Conservation (phyloP, 2,888 invertebrate species). For the Clivina fossor region DNA sequence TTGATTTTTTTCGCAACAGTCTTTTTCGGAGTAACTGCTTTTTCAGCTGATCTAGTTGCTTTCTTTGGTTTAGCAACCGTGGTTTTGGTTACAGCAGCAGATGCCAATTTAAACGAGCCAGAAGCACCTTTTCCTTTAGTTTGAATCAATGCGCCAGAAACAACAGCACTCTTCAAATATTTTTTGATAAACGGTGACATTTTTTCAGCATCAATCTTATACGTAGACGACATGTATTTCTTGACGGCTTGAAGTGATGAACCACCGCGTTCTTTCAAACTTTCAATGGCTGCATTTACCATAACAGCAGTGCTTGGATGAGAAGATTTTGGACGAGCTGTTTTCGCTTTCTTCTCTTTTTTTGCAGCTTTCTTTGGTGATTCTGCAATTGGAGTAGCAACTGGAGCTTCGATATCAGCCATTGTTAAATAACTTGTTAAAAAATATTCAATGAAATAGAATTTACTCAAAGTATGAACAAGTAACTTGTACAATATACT, state of each 20-base stretch:
- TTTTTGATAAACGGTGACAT: slow-evolving; percentile 62
- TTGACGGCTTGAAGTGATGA: slow-evolving; percentile 62
- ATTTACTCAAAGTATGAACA: too few species aligned
- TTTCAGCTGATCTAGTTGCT: slow-evolving; percentile 42
- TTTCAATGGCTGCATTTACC: slow-evolving; percentile 60
- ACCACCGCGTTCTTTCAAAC: slow-evolving; percentile 60
- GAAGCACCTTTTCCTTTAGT: slow-evolving; percentile 61
- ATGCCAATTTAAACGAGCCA: slow-evolving; percentile 56
- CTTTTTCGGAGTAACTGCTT: slow-evolving; percentile 38
- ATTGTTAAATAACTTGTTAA: slow-evolving; percentile 6
- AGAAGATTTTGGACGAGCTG: slow-evolving; percentile 43
- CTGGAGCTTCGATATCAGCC: slow-evolving; percentile 21
- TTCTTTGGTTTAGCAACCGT: slow-evolving; percentile 38
- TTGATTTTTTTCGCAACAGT: slow-evolving; percentile 38
- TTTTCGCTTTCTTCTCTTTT: slow-evolving; percentile 47
- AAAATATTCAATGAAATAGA: neutral
- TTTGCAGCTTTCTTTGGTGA: slow-evolving; percentile 26
- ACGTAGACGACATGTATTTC: slow-evolving; percentile 62
- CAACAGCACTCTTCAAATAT: slow-evolving; percentile 61
- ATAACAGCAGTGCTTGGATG: slow-evolving; percentile 59
- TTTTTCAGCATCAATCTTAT: slow-evolving; percentile 63
- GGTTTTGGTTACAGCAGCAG: slow-evolving; percentile 36
- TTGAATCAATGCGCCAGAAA: slow-evolving; percentile 56
- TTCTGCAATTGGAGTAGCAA: slow-evolving; percentile 13
- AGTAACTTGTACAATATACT: neutral